phyloP scores from a whole-genome alignment of 1,140 invertebrate species.

The Prorops nasuta region DNA sequence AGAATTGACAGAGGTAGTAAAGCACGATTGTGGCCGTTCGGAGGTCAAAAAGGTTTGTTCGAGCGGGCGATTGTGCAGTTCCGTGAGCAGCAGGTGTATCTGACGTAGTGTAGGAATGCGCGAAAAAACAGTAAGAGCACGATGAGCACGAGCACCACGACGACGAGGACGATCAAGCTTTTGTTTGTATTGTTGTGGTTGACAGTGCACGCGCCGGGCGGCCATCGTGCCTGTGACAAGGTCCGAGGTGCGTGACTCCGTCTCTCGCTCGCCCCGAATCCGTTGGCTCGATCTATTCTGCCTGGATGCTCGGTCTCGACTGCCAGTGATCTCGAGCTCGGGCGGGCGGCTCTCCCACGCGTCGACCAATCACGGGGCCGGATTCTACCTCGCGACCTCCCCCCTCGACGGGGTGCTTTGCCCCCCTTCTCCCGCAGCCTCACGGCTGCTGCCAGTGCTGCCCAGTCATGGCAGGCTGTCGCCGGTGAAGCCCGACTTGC shows the following conservation, averaged over 20 bases:
- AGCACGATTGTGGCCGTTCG: slow-evolving; percentile 21
- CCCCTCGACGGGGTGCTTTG: slow-evolving; percentile 27
- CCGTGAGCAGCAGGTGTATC: slow-evolving; percentile 13
- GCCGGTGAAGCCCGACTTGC: too few relatives aligned
- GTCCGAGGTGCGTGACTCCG: not conserved
- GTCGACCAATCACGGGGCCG: slow-evolving; percentile 46
- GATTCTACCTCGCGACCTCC: slow-evolving; percentile 30
- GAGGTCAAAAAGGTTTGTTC: slow-evolving; percentile 4
- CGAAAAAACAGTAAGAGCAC: slow-evolving; percentile 2
- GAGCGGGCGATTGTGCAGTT: slow-evolving; percentile 20
- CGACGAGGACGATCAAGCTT: slow-evolving; percentile 19
- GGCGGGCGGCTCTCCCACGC: slow-evolving; percentile 55
- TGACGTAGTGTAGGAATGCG: too few relatives aligned
- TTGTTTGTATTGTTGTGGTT: slow-evolving; percentile 17
- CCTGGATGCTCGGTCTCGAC: slow-evolving; percentile 49
- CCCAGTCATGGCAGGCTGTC: too few relatives aligned
- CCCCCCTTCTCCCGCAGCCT: too few relatives aligned
- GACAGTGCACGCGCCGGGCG: slow-evolving; percentile 31
- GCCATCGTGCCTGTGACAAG: slow-evolving; percentile 28
- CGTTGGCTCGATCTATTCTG: slow-evolving; percentile 29
- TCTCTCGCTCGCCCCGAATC: slow-evolving; percentile 7
- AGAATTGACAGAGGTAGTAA: not conserved
- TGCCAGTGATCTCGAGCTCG: slow-evolving; percentile 41
- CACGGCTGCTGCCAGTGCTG: too few relatives aligned
- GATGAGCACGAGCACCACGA: slow-evolving; percentile 17